These are phyloP conservation scores for Ceratoteleas bidentatus DNA, from an alignment of 1,140 invertebrate species.

Conservation along the genomic window DNA sequence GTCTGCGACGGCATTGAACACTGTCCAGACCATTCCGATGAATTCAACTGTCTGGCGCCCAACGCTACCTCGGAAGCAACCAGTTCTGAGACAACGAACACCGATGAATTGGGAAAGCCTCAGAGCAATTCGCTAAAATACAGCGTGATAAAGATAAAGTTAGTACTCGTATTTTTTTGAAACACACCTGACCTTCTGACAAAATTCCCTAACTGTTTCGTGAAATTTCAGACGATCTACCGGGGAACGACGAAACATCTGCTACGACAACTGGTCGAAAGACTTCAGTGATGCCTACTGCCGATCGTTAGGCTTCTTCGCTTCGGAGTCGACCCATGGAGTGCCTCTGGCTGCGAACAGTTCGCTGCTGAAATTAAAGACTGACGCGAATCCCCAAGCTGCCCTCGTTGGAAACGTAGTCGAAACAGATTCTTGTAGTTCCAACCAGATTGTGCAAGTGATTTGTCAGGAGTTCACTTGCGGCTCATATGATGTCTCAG, in stretches of 20 bases:
- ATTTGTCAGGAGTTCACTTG: constrained; percentile 84
- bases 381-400: constrained; percentile 67
- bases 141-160: constrained; percentile 75
- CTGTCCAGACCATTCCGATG: constrained; percentile 85
- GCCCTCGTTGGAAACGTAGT: constrained; percentile 79
- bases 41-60: constrained; percentile 82
- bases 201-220: background rate
- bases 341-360: constrained; percentile 60
- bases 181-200: background rate
- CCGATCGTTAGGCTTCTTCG: constrained; percentile 81
- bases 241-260: constrained; percentile 79
- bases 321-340: constrained; percentile 75
- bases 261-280: constrained; percentile 82
- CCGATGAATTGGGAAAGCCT: constrained; percentile 49
- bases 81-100: constrained; percentile 40
- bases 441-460: constrained; percentile 80
- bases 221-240: constrained; percentile 72
- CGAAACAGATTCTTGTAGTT: constrained; percentile 76
- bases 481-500: constrained; percentile 77
- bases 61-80: constrained; percentile 65
- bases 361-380: constrained; percentile 76
- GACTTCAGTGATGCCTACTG: constrained; percentile 83
- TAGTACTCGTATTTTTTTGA: constrained; percentile 7
- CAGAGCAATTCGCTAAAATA: constrained; percentile 46
- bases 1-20: constrained; percentile 84